phyloP scores from a whole-genome alignment of 2,888 invertebrate genomes.

The Agapostemon virescens region DNA sequence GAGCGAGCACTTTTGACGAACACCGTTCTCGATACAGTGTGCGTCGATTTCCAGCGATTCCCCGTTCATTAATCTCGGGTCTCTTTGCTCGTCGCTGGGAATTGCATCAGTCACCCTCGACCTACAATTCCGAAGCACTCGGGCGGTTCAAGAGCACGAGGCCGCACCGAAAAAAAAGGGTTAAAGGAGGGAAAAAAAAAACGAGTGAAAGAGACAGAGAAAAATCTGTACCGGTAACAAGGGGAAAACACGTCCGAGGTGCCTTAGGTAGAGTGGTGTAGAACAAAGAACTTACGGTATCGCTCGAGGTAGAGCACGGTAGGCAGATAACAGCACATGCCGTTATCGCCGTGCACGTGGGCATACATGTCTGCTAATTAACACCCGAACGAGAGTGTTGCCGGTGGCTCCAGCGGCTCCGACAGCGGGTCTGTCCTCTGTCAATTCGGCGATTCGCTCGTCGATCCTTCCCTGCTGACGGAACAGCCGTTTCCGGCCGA shows the following conservation, averaged over 20 bases:
- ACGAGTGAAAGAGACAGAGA: neutral
- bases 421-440: constrained; percentile 37
- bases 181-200: neutral
- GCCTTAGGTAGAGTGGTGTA: neutral
- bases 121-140: neutral
- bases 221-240: constrained; percentile 9
- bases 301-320: constrained; percentile 77
- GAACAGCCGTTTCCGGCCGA: constrained; percentile 40
- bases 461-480: constrained; percentile 46
- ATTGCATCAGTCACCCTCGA: constrained; percentile 10
- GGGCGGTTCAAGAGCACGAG: constrained; percentile 7
- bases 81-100: constrained; percentile 6
- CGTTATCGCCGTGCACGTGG: constrained; percentile 78
- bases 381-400: constrained; percentile 46
- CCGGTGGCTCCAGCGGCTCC: constrained; percentile 27
- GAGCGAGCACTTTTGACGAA: neutral
- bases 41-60: neutral
- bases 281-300: constrained; percentile 74
- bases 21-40: neutral
- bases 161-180: neutral
- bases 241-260: neutral
- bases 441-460: constrained; percentile 51
- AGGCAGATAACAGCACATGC: constrained; percentile 79
- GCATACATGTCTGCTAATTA: constrained; percentile 75
- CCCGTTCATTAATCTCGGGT: constrained; percentile 10